Evolutionary conservation across 2,888 invertebrate species (phyloP).

Genomic region (Acronicta psi): DNA sequence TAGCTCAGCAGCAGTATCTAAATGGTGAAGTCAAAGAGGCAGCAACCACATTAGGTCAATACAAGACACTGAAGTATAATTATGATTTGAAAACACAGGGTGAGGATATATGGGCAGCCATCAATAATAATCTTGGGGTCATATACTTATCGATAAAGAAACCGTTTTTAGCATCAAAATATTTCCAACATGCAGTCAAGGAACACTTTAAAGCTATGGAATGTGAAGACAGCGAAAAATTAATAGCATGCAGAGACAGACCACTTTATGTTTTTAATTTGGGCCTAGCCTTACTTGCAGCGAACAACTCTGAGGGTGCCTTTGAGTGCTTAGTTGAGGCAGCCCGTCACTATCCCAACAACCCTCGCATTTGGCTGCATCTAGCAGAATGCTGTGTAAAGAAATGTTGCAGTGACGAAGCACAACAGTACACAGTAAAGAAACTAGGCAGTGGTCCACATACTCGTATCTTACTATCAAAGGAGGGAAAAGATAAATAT

Average conservation of each 20-base stretch:
- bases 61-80: conserved; percentile 76
- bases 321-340: conserved; percentile 97
- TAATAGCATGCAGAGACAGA: conserved; percentile 82
- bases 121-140: conserved; percentile 95
- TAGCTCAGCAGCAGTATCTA: conserved; percentile 82
- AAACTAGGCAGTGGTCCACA: conserved; percentile 85
- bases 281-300: conserved; percentile 94
- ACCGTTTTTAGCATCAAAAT: conserved; percentile 93
- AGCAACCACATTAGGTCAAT: conserved; percentile 76
- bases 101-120: conserved; percentile 86
- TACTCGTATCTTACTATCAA: conserved; percentile 77
- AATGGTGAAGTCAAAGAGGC: conserved; percentile 83
- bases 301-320: conserved; percentile 94
- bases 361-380: conserved; percentile 97
- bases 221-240: conserved; percentile 78
- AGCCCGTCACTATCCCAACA: conserved; percentile 95
- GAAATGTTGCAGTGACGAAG: conserved; percentile 90
- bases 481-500: conserved; percentile 80
- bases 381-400: conserved; percentile 97
- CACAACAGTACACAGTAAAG: conserved; percentile 80
- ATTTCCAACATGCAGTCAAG: conserved; percentile 93
- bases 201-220: conserved; percentile 90
- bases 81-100: conserved; percentile 82
- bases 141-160: conserved; percentile 94
- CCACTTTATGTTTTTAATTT: conserved; percentile 94